Evolutionary conservation across 2,797 vertebrate genomes (phyloP).

Genomic region (Lerista edwardsae): DNA sequence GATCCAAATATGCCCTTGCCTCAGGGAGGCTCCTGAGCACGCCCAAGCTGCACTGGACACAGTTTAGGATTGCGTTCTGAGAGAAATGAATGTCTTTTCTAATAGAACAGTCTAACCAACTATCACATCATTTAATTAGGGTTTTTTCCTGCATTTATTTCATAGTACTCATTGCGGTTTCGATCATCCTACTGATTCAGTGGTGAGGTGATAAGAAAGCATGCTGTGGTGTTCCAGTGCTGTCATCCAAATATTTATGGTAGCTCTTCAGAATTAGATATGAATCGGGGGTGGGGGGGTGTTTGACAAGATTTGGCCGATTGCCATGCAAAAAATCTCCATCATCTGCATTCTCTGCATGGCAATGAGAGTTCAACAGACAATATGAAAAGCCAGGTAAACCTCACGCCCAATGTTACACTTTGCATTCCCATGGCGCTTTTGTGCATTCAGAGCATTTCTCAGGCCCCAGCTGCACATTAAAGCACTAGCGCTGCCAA

Average conservation of each 20-base stretch:
- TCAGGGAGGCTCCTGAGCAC: too few species aligned
- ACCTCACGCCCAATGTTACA: too few species aligned
- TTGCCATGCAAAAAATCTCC: neutral
- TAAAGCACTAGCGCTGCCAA: too few species aligned
- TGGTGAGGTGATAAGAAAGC: neutral
- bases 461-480: too few species aligned
- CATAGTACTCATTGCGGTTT: slow-evolving; percentile 1
- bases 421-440: too few species aligned
- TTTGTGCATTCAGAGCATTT: too few species aligned
- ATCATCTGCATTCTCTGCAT: neutral
- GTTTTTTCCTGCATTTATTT: neutral
- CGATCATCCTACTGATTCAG: neutral
- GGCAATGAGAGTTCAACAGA: neutral
- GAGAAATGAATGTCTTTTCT: neutral
- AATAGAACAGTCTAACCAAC: neutral
- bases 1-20: too few species aligned
- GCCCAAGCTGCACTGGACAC: too few species aligned
- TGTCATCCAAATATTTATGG: neutral
- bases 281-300: neutral
- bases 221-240: neutral
- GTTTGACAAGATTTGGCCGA: neutral
- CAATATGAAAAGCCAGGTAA: too few species aligned
- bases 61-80: too few species aligned
- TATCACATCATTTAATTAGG: neutral
- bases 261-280: neutral